A percentile compares a stretch with the other conserved stretches of the same genome.
Conservation (phyloP, 2,113 vertebrate species). For the Cichladusa arquata region DNA sequence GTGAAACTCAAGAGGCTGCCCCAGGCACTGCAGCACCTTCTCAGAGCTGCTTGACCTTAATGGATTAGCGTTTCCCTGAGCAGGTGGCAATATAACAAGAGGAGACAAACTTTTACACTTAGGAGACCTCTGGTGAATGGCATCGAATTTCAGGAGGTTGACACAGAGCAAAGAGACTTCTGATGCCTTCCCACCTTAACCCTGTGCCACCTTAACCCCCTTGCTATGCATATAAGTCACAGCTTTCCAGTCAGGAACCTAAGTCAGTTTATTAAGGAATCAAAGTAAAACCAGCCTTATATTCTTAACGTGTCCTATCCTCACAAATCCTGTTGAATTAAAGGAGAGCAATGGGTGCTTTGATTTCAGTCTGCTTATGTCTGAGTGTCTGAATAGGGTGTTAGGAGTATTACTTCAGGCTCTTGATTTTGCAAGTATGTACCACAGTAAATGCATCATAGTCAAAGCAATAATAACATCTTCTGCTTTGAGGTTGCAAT, state of each 20-base stretch:
- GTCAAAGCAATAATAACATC: background rate
- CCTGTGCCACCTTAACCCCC: constrained; percentile 17
- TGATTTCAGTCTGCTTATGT: constrained; percentile 22
- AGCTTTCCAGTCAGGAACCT: background rate
- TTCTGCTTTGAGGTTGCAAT: background rate
- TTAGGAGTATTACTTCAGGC: constrained; percentile 12
- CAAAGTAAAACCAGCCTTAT: constrained; percentile 41
- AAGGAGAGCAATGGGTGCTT: background rate
- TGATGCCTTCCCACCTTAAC: constrained; percentile 27
- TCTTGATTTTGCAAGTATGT: background rate
- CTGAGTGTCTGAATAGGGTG: constrained; percentile 23
- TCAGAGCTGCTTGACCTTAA: constrained; percentile 82
- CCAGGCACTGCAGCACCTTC: constrained; percentile 77
- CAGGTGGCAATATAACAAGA: constrained; percentile 84
- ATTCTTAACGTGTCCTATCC: background rate
- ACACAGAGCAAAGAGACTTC: constrained; percentile 25
- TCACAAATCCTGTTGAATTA: constrained; percentile 45
- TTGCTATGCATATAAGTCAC: background rate
- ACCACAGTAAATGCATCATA: background rate
- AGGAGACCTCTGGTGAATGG: constrained; percentile 63
- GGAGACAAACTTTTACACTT: constrained; percentile 82
- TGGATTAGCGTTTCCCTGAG: constrained; percentile 84
- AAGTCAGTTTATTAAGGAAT: constrained; percentile 42
- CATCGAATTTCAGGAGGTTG: constrained; percentile 64
- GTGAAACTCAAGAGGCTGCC: constrained; percentile 85